These are phyloP conservation scores for Littorina saxatilis DNA, from an alignment of 1,140 invertebrate species.

Conservation along the genomic window DNA sequence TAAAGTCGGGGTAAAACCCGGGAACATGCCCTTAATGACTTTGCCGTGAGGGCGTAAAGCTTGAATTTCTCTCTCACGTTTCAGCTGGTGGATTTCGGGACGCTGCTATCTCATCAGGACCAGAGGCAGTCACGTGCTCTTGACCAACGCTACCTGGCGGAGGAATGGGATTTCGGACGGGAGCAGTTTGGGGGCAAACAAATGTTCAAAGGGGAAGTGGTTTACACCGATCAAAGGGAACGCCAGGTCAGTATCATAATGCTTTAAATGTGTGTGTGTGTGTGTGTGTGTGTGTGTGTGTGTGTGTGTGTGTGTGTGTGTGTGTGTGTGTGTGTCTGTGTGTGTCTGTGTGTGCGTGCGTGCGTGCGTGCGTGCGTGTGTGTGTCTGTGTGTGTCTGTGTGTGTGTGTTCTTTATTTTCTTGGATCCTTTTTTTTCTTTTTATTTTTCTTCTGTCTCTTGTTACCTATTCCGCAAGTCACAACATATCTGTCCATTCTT, in stretches of 20 bases:
- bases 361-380: constrained; percentile 4
- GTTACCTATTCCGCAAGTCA: no score
- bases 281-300: constrained; percentile 9
- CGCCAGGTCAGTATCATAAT: constrained; percentile 51
- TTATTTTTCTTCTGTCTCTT: no score
- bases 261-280: neutral
- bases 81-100: constrained; percentile 68
- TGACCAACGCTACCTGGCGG: constrained; percentile 63
- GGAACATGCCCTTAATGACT: no score
- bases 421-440: no score
- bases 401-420: no score
- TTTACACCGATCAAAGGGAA: constrained; percentile 57
- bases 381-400: constrained; percentile 4
- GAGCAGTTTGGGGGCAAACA: constrained; percentile 54
- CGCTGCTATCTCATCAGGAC: constrained; percentile 69
- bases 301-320: neutral
- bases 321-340: constrained; percentile 13
- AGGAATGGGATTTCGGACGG: constrained; percentile 70
- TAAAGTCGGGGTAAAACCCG: no score
- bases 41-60: no score
- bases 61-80: constrained; percentile 36
- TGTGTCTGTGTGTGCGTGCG: neutral
- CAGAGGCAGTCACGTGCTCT: constrained; percentile 56
- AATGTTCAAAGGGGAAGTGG: constrained; percentile 63
- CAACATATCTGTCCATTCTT: no score